Base-by-base conservation (phyloP, 2,888 invertebrate species). In the Rugalucina vietnamica region DNA sequence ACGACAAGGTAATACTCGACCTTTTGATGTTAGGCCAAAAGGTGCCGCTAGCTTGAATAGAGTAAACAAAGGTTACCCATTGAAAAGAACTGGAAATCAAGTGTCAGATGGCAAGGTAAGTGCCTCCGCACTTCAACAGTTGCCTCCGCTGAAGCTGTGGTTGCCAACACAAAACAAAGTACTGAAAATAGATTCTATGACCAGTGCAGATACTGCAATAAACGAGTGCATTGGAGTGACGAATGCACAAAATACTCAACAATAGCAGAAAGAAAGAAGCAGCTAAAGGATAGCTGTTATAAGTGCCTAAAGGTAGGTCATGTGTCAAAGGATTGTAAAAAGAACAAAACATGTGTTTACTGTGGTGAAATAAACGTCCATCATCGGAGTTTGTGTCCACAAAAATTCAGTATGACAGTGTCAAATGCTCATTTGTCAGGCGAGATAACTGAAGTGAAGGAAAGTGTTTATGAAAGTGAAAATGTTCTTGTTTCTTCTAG, bases 401-500 rank as follows among this genome's bases (percentile, higher is more conserved):
- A 24, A 71, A 32, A 39, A 10, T 39, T 39, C 37, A 50, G n/a
- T 14, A 29, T 5, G 29, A 34, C 8, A 32, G 36, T 34, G 4
- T 2, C 2, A 12, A 39, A 18, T 27, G 72, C 29, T 39, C 27
- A 43, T 14, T 5, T 72, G 3, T 39, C 72, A 24, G 72, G 49
- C 1, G 72, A 72, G 12, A 34, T 57, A 32, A 43, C 18, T 49
- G 73, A 73, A 43, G 14, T 14, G 1, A 39, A 27, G 12, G 43
- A 43, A 24, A 32, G 50, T 18, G 1, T 14, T 1, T 36, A 10
- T 1, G 32, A 4, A 21, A 39, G 39, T 50, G 76, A 76, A 76
- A 81, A 37, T 72, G 76, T 57, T 27, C 75, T 81, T 76, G 39
- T 81, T 43, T 54, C 81, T 50, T 74, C 65, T 8, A 54, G 65